Evolutionary conservation across 2,888 invertebrate genomes (phyloP).

Genomic region (Masnerella sp.): DNA sequence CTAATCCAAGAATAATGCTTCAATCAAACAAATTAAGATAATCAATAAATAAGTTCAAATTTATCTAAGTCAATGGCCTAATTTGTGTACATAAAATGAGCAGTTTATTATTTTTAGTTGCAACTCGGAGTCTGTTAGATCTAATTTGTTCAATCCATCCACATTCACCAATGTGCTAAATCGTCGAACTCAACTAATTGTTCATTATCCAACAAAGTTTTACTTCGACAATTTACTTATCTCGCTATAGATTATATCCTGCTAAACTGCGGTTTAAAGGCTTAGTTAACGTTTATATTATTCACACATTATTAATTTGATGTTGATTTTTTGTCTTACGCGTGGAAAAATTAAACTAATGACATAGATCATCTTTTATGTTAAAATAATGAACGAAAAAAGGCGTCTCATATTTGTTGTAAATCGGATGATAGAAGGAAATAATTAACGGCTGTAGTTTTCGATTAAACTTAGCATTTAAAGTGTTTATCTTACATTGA

Average conservation of each 20-base stretch:
- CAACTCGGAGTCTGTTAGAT: constrained; percentile 1
- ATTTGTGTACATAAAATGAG: constrained; percentile 31
- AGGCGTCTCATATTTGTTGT: no score
- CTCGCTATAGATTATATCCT: no score
- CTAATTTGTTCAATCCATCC: constrained; percentile 13
- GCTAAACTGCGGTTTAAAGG: no score
- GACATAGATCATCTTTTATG: no score
- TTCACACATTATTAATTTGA: background rate
- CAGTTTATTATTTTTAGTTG: constrained; percentile 27
- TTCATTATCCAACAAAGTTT: constrained; percentile 6
- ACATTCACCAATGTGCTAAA: constrained; percentile 26
- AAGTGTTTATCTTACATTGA: no score
- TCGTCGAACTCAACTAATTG: constrained; percentile 19
- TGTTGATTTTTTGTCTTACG: no score
- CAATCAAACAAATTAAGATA: constrained; percentile 41
- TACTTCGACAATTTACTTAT: background rate
- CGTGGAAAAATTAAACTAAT: no score
- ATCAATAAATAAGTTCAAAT: constrained; percentile 22
- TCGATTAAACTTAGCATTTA: no score
- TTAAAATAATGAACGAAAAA: no score
- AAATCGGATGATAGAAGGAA: no score
- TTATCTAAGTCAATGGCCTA: constrained; percentile 30
- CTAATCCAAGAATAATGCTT: constrained; percentile 23
- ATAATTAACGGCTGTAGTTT: no score
- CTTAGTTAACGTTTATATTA: no score